Percentiles rank a stretch among this genome's conserved stretches.
These are phyloP conservation scores for Zygaena filipendulae DNA, from an alignment of 2,888 invertebrate genomes.

Conservation along the genomic window DNA sequence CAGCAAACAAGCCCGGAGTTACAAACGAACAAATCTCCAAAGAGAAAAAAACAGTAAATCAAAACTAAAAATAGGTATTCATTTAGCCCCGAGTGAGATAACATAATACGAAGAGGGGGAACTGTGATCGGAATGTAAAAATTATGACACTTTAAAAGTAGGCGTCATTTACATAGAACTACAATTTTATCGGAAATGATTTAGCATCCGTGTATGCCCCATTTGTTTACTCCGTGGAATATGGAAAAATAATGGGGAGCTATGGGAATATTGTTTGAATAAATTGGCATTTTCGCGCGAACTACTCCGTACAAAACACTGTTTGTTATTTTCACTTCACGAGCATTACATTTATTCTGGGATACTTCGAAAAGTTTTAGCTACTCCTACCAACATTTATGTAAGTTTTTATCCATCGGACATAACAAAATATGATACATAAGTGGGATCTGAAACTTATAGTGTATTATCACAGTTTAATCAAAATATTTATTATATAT, in stretches of 20 bases:
- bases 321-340: too few species aligned
- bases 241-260: constrained; percentile 28
- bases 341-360: too few species aligned
- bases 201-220: constrained; percentile 35
- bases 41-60: constrained; percentile 53
- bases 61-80: constrained; percentile 50
- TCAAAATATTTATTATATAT: too few species aligned
- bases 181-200: constrained; percentile 61
- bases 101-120: constrained; percentile 56
- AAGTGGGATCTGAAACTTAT: too few species aligned
- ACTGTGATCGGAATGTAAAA: constrained; percentile 62
- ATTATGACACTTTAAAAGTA: constrained; percentile 69
- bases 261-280: constrained; percentile 15
- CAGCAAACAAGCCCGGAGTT: too few species aligned
- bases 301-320: too few species aligned
- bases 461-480: too few species aligned
- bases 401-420: too few species aligned
- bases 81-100: constrained; percentile 53
- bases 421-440: too few species aligned
- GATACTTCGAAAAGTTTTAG: too few species aligned
- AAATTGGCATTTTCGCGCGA: constrained; percentile 9
- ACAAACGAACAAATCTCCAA: too few species aligned
- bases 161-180: constrained; percentile 64
- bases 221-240: constrained; percentile 39
- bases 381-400: too few species aligned